Evolutionary conservation across 2,797 vertebrate species (phyloP).

Genomic region (Rhynchotus rufescens): DNA sequence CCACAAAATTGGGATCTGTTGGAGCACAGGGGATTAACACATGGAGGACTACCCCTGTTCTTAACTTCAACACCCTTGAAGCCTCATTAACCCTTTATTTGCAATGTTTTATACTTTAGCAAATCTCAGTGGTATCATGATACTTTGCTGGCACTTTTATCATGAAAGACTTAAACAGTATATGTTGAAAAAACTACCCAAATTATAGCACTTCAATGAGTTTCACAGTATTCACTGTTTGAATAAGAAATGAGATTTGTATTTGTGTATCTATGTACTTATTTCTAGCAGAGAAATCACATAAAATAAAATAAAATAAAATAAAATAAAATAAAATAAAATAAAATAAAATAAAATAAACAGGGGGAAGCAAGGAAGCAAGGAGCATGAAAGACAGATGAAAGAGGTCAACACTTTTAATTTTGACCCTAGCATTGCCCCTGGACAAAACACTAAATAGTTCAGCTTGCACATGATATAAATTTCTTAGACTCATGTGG

Average conservation of each 20-base stretch:
- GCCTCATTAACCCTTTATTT: background rate
- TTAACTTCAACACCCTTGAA: background rate
- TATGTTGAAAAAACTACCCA: background rate
- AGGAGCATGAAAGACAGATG: background rate
- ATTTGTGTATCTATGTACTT: background rate
- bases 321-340: background rate
- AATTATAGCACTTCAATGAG: background rate
- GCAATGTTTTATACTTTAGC: background rate
- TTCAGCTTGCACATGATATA: constrained; percentile 20
- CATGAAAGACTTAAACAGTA: background rate
- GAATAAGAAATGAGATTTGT: background rate
- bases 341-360: too few relatives aligned
- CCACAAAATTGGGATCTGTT: background rate
- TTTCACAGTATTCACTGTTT: background rate
- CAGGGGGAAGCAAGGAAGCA: background rate
- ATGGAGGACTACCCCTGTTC: background rate
- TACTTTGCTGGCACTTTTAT: background rate
- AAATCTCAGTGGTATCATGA: background rate
- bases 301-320: background rate
- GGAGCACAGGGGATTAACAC: background rate
- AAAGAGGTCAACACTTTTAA: background rate
- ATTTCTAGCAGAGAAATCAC: background rate
- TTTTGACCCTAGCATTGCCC: background rate
- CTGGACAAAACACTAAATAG: constrained; percentile 19
- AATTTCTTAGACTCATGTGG: constrained; percentile 55